phyloP scores from a whole-genome alignment of 2,888 invertebrate species.

The Orthonevra nobilis region DNA sequence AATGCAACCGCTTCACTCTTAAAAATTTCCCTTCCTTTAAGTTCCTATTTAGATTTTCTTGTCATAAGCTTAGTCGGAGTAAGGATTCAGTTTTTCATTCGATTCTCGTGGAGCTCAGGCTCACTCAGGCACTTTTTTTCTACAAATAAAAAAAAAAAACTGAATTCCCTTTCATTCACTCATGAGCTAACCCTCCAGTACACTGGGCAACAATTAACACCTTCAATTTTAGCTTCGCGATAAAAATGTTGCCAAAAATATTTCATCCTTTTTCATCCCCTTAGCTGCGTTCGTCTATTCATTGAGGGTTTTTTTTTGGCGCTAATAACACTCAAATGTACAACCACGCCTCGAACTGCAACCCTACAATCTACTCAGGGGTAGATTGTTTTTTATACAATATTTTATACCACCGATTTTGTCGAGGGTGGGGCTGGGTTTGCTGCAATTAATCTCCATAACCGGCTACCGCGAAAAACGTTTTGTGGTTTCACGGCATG shows the following conservation, averaged over 20 bases:
- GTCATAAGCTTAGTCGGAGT: no score
- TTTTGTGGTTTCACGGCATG: slow-evolving; percentile 70
- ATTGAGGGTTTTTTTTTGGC: slow-evolving; percentile 28
- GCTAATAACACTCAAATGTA: slow-evolving; percentile 57
- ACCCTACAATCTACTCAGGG: neutral
- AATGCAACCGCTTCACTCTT: no score
- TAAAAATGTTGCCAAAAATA: slow-evolving; percentile 67
- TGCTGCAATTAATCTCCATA: slow-evolving; percentile 70
- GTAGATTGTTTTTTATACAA: slow-evolving; percentile 17
- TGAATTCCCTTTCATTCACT: no score
- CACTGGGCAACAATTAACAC: slow-evolving; percentile 52
- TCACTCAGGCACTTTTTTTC: no score
- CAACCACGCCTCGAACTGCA: slow-evolving; percentile 18
- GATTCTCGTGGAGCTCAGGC: no score
- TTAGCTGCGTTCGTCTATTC: slow-evolving; percentile 50
- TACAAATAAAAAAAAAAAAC: no score
- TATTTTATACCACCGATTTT: neutral
- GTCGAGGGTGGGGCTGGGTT: no score
- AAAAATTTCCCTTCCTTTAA: no score
- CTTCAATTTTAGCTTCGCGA: slow-evolving; percentile 36
- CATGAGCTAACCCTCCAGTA: no score
- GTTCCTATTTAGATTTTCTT: no score
- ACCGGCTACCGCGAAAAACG: slow-evolving; percentile 69
- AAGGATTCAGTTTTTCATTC: no score
- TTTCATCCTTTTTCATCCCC: slow-evolving; percentile 57